A percentile compares a stretch with the other conserved stretches of the same genome.
phyloP scores from a whole-genome alignment of 1,140 invertebrate species.

The Hormaphis cornu region DNA sequence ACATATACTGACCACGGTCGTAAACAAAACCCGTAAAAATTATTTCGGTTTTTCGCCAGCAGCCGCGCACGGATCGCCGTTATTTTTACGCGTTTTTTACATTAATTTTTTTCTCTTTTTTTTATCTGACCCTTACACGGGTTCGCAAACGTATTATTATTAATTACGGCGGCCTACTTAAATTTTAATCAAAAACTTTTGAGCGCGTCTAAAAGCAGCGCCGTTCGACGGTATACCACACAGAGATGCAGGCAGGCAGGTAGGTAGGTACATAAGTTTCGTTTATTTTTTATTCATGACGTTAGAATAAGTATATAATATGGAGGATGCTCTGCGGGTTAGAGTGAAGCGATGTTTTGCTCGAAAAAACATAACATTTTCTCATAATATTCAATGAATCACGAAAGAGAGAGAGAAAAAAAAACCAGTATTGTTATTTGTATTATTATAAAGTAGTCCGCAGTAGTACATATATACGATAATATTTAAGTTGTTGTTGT shows the following conservation, averaged over 20 bases:
- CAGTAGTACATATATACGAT: too few relatives aligned
- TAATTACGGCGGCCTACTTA: conserved; percentile 4
- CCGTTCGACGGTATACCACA: background rate
- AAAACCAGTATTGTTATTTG: background rate
- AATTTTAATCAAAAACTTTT: conserved; percentile 30
- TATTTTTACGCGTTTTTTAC: too few relatives aligned
- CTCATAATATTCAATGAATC: conserved; percentile 13
- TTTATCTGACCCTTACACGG: background rate
- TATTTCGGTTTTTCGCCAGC: too few relatives aligned
- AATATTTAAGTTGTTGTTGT: too few relatives aligned
- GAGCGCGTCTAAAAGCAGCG: background rate
- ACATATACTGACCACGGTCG: too few relatives aligned
- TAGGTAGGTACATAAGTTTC: conserved; percentile 1
- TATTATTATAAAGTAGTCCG: background rate
- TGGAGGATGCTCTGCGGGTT: background rate
- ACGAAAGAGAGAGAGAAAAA: background rate
- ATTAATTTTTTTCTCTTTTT: too few relatives aligned
- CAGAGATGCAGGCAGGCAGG: background rate
- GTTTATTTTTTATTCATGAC: background rate
- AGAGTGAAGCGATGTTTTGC: background rate
- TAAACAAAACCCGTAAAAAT: too few relatives aligned
- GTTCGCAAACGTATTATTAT: background rate
- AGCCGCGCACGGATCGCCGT: too few relatives aligned
- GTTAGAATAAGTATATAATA: background rate
- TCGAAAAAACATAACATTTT: background rate